A percentile compares a stretch with the other conserved stretches of the same genome.
Conservation (phyloP, 2,888 invertebrate species). For the Mycalesis mineus region DNA sequence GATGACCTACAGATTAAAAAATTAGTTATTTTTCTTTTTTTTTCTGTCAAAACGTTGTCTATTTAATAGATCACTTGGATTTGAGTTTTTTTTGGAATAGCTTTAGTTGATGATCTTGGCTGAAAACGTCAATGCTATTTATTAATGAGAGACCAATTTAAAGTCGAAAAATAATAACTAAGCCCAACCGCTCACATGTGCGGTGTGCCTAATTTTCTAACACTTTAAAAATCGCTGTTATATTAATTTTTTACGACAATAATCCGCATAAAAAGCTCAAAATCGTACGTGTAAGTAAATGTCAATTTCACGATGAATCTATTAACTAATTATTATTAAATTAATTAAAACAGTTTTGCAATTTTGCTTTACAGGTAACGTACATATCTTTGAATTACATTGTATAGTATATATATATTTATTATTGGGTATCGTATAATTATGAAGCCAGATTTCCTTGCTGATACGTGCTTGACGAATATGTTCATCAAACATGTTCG, state of each 20-base stretch:
- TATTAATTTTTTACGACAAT: conserved; percentile 47
- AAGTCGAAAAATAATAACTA: not conserved
- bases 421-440: conserved; percentile 55
- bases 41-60: conserved; percentile 62
- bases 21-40: conserved; percentile 36
- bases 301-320: conserved; percentile 58
- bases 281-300: conserved; percentile 59
- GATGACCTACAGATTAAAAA: conserved; percentile 43
- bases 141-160: not conserved
- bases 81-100: conserved; percentile 14
- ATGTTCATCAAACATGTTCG: not conserved
- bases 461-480: not conserved
- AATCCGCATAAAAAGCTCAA: conserved; percentile 61
- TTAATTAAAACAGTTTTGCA: conserved; percentile 30
- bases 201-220: conserved; percentile 31
- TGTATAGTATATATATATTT: conserved; percentile 56
- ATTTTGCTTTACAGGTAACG: conserved; percentile 72
- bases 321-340: conserved; percentile 17
- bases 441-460: not conserved
- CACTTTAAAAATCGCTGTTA: conserved; percentile 47
- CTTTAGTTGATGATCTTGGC: conserved; percentile 12
- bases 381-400: conserved; percentile 75
- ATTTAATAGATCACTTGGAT: conserved; percentile 40
- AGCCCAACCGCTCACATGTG: conserved; percentile 19
- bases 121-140: not conserved